These are phyloP conservation scores for Pseudonaja textilis DNA, from an alignment of 2,113 vertebrate species.

Conservation along the genomic window DNA sequence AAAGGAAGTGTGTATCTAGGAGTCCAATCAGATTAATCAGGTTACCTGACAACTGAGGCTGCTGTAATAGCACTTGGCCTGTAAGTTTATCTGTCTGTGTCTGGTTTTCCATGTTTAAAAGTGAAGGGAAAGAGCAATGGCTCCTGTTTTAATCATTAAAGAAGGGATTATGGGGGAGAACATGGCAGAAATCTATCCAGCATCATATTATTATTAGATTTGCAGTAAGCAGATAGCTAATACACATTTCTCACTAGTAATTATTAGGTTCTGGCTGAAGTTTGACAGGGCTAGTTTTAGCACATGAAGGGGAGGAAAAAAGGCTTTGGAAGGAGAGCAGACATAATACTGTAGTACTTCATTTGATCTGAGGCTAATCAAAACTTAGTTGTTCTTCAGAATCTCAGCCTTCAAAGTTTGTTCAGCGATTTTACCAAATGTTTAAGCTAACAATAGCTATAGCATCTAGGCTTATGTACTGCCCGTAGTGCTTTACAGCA, in stretches of 20 bases:
- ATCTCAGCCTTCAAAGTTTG: not conserved
- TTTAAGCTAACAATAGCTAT: not conserved
- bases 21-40: constrained; percentile 37
- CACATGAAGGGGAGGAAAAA: not conserved
- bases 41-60: constrained; percentile 30
- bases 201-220: not conserved
- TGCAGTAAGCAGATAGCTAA: constrained; percentile 4
- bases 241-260: not conserved
- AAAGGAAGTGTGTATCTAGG: constrained; percentile 43
- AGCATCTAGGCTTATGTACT: too few species aligned
- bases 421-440: not conserved
- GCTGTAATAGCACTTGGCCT: constrained; percentile 8
- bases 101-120: constrained; percentile 24
- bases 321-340: not conserved
- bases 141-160: constrained; percentile 42
- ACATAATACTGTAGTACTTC: not conserved
- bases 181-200: constrained; percentile 44
- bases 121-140: constrained; percentile 26
- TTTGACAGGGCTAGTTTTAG: not conserved
- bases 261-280: not conserved
- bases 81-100: constrained; percentile 14
- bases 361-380: not conserved
- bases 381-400: not conserved
- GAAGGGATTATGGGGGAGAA: constrained; percentile 38
- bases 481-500: too few species aligned